Percentiles rank a stretch among this genome's conserved stretches.
These are phyloP conservation scores for Zaprionus kolodkinae DNA, from an alignment of 1,140 invertebrate species.

Conservation along the genomic window DNA sequence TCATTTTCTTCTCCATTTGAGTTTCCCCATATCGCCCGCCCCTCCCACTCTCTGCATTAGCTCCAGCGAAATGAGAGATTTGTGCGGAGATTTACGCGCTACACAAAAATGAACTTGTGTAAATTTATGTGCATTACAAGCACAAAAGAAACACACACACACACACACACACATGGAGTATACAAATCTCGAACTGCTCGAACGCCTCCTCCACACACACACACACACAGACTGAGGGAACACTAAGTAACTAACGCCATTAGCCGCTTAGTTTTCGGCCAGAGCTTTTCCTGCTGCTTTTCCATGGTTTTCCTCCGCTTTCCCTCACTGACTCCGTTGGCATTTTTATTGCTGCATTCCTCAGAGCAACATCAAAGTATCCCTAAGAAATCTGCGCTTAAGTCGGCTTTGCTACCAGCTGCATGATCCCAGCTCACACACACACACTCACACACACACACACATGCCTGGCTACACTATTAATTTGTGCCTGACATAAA, in stretches of 20 bases:
- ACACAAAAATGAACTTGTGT: conserved; percentile 73
- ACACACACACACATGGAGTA: conserved; percentile 5
- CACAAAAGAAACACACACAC: conserved; percentile 10
- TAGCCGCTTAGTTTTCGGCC: conserved; percentile 63
- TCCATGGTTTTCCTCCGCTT: neutral
- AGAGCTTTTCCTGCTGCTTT: neutral
- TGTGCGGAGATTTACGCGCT: conserved; percentile 72
- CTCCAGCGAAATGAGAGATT: conserved; percentile 71
- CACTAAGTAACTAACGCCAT: conserved; percentile 75
- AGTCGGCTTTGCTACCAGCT: conserved; percentile 42
- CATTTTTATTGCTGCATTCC: conserved; percentile 77
- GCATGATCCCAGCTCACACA: conserved; percentile 11
- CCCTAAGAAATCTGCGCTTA: conserved; percentile 60
- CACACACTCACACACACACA: neutral
- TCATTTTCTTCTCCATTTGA: neutral
- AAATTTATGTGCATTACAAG: conserved; percentile 71
- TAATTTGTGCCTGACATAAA: conserved; percentile 21
- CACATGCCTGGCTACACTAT: conserved; percentile 5
- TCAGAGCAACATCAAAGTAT: conserved; percentile 66
- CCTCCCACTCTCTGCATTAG: neutral
- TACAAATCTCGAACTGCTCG: conserved; percentile 20
- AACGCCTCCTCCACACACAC: conserved; percentile 7
- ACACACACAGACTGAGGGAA: neutral
- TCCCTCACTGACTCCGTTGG: conserved; percentile 10
- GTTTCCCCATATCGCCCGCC: neutral